Base-by-base conservation (phyloP, 2,888 invertebrate species). In the Euplexia lucipara region DNA sequence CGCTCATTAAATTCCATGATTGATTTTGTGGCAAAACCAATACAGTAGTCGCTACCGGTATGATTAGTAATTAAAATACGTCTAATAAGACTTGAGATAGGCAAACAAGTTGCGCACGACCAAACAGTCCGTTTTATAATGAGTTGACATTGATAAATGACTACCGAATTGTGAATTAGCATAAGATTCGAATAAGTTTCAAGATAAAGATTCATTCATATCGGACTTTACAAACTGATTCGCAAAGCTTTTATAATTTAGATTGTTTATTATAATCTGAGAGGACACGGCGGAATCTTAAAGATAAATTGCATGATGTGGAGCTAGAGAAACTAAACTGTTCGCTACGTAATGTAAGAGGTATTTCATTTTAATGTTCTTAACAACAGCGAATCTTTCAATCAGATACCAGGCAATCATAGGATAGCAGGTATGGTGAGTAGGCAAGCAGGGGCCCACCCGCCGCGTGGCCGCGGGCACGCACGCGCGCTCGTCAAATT, bases 21-120 rank as follows among this genome's bases (percentile, higher is more conserved):
- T 93, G 91, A 93, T 92, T 90, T 86, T 83, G 80, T 82, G 83
- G 88, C 86, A 83, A 86, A 86, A 89, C 85, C 86, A 88, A 93
- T 88, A 90, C 92, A 85, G 92, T 90, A 92, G 93, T 91, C 85
- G 90, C 88, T 90, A 88, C 89, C 75, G 86, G 82, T 78, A 79
- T 22, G 37, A 75, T 75, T 78, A 74, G 82, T 80, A 84, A 84
- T 84, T 82, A 86, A 83, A 83, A 82, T 65, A 75, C 69, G 70
- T 79, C 80, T 80, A 77, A 77, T 78, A 80, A 81, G 64, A 44
- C 65, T n/a, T 74, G 68, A 57, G 71, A 78, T 71, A 72, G 57
- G 30, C 67, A 70, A 71, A 75, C 67, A 51, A 54, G 63, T 54
- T 57, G 51, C 34, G 30, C 66, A 70, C 52, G 52, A 69, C 59